Evolutionary conservation across 2,888 invertebrate species (phyloP), one percentile per base, ranked within the genome.

Genomic region (Lithophane semibrunnea): DNA sequence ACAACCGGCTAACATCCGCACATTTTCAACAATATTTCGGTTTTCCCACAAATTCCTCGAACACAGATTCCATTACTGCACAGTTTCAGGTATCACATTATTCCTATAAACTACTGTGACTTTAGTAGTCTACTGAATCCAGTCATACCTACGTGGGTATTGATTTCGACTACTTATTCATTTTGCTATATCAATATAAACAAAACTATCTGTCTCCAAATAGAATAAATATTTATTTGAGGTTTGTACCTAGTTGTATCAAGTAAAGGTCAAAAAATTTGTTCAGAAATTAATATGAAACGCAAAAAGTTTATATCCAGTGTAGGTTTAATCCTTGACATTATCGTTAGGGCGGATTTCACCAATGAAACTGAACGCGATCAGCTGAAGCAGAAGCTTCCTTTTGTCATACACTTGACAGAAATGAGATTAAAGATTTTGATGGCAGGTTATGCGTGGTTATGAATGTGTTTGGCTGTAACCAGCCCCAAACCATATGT

Each of bases 11-110:
- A 79, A 78, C 86, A 88, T 89, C 88, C 86, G 87, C 81, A 88
- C 83, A 88, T 90, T 89, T 90, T 86, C 74, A 88, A 85, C 85
- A 83, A 88, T 83, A 87, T 86, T 90, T 91, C 88, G 84, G 24
- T 63, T 90, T 88, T 89, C 80, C 77, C 74, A 75, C 49, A 85
- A 89, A 84, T 90, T 85, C 85, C 83, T 68, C 65, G 75, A 88
- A 88, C 75, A 85, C 72, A 64, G 66, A 84, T 82, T 88, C 75
- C 77, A 84, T 80, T 73, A 69, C 75, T 83, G 63, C 75, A 80
- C 75, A 82, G 69, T 82, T 84, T 73, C 44, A 63, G 63, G 49
- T 68, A 37, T 65, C 18, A 42, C 12, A 37, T 68, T 42, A 61
- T 61, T 44, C 4, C 18, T 42, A 63, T 64, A 64, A 29, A 68